Percentiles rank a stretch among this genome's conserved stretches.
Evolutionary conservation across 2,797 vertebrate species (phyloP).

Genomic region (Lacerta bilineata): DNA sequence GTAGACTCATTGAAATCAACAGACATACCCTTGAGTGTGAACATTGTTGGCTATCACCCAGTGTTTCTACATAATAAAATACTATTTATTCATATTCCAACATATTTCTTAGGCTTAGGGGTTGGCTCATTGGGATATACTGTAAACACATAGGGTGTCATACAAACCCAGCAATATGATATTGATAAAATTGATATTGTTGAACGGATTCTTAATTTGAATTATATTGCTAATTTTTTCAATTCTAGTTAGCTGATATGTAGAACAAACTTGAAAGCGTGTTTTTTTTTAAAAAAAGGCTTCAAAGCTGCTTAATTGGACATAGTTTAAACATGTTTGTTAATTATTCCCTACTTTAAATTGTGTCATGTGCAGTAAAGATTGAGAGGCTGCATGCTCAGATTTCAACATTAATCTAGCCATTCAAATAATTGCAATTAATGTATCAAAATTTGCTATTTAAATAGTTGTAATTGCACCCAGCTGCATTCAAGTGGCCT

Average conservation of each 20-base stretch:
- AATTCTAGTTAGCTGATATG: background rate
- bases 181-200: background rate
- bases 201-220: conserved; percentile 23
- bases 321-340: conserved; percentile 9
- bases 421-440: conserved; percentile 51
- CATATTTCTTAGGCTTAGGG: background rate
- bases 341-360: conserved; percentile 2
- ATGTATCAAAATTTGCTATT: conserved; percentile 55
- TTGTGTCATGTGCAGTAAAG: conserved; percentile 1
- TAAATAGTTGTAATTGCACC: conserved; percentile 22
- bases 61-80: background rate
- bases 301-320: background rate
- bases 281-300: conserved; percentile 21
- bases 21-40: too few species aligned
- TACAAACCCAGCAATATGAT: background rate
- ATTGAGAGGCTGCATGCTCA: background rate
- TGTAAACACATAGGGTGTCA: background rate
- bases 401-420: conserved; percentile 30
- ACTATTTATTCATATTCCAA: background rate
- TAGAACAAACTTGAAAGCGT: conserved; percentile 29
- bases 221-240: background rate
- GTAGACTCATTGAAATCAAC: too few species aligned
- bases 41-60: too few species aligned
- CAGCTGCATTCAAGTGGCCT: conserved; percentile 30
- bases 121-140: background rate